Percentiles rank a stretch among this genome's conserved stretches.
phyloP scores from a whole-genome alignment of 53 echinoderm and acorn worm species.

The Crossaster papposus region DNA sequence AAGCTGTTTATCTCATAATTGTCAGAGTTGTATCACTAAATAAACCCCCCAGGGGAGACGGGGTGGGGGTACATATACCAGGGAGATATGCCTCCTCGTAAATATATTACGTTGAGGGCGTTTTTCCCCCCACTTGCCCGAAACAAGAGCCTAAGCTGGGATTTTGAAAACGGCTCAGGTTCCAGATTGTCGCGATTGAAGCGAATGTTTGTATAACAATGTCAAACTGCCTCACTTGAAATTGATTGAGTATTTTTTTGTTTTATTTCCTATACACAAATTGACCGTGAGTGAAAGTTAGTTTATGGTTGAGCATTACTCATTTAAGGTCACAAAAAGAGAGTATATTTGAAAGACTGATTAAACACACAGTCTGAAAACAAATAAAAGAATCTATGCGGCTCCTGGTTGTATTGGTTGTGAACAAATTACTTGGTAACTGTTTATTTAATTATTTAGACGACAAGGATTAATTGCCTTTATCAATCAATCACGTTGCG shows the following conservation, averaged over 20 bases:
- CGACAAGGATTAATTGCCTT: not conserved
- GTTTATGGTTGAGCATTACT: not conserved
- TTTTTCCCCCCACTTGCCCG: no score
- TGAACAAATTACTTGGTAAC: not conserved
- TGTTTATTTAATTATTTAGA: not conserved
- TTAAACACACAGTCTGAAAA: not conserved
- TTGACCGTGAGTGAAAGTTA: not conserved
- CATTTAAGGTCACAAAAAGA: not conserved
- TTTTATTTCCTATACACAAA: not conserved
- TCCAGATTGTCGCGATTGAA: not conserved
- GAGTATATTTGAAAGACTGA: not conserved
- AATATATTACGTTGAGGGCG: no score
- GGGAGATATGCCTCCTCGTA: no score
- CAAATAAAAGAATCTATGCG: not conserved
- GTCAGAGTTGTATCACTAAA: no score
- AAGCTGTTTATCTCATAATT: no score
- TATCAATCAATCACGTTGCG: not conserved
- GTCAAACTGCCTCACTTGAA: not conserved
- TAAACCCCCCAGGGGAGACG: no score
- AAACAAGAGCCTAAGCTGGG: not conserved
- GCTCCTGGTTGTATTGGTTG: not conserved
- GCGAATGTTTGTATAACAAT: not conserved
- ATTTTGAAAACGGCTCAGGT: not conserved
- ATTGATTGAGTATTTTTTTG: conserved; percentile 1
- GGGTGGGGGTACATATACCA: no score